phyloP scores from a whole-genome alignment of 2,888 invertebrate genomes.

The Allygus modestus region DNA sequence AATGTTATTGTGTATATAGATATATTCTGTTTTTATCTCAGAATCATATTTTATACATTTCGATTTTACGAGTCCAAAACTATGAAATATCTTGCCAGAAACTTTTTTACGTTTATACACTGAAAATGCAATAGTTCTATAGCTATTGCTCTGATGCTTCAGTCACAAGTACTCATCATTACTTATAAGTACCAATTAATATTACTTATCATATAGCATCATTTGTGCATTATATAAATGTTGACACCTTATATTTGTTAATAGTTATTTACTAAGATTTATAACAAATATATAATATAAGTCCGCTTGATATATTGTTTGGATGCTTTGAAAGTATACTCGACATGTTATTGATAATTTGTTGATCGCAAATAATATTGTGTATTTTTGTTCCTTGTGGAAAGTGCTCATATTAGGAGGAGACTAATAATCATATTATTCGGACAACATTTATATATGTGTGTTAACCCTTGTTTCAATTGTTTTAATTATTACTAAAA shows the following conservation, averaged over 20 bases:
- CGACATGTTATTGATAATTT: neutral
- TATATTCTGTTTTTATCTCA: constrained; percentile 22
- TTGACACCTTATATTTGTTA: neutral
- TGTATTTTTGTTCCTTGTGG: neutral
- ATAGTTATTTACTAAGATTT: neutral
- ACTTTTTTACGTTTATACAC: constrained; percentile 22
- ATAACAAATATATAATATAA: neutral
- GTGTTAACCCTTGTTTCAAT: neutral
- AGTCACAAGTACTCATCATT: neutral
- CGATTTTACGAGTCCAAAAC: neutral
- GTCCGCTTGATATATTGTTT: neutral
- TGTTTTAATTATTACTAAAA: neutral
- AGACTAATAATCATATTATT: neutral
- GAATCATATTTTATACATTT: constrained; percentile 25
- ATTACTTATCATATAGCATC: neutral
- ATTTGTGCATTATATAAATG: neutral
- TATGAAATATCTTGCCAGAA: constrained; percentile 19
- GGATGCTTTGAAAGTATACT: neutral
- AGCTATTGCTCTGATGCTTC: neutral
- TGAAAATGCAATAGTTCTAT: neutral
- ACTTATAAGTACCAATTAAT: neutral
- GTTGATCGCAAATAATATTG: neutral
- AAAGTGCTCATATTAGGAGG: neutral
- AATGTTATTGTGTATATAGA: constrained; percentile 19
- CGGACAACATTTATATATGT: neutral